phyloP scores from a whole-genome alignment of 2,797 vertebrate genomes.

The Tokudaia muenninki region DNA sequence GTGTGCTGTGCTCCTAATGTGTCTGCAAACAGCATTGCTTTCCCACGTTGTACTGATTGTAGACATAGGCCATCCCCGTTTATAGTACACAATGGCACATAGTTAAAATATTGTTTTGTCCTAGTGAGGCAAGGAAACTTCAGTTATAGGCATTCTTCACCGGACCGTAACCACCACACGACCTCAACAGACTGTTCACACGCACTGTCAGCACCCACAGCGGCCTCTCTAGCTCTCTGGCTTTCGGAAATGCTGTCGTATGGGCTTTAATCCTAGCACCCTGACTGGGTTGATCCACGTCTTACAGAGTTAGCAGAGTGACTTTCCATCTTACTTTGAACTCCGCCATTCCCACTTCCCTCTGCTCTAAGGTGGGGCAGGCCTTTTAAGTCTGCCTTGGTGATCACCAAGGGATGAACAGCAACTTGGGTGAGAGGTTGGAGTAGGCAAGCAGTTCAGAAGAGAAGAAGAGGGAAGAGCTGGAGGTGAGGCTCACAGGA shows the following conservation, averaged over 20 bases:
- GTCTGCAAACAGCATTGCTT: constrained; percentile 73
- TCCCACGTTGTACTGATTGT: constrained; percentile 69
- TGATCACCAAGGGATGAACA: constrained; percentile 39
- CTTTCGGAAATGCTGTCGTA: neutral
- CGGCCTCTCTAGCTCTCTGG: constrained; percentile 2
- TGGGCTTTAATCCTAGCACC: constrained; percentile 56
- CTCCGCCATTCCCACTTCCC: neutral
- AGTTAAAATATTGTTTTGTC: constrained; percentile 31
- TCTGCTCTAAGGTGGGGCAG: constrained; percentile 46
- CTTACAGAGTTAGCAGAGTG: neutral
- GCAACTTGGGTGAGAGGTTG: neutral
- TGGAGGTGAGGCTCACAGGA: too few relatives aligned
- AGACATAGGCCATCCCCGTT: constrained; percentile 62
- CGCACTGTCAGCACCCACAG: neutral
- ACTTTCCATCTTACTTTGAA: neutral
- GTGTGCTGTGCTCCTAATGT: constrained; percentile 82
- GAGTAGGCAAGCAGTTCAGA: neutral
- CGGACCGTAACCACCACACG: neutral
- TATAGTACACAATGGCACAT: neutral
- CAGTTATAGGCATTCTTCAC: neutral
- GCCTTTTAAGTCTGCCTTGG: constrained; percentile 44
- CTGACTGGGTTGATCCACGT: neutral
- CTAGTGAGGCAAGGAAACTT: neutral
- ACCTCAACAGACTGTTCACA: constrained; percentile 20
- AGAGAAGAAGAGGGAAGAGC: neutral